Evolutionary conservation across 2,797 vertebrate species (phyloP).

Genomic region (Hypotaenidia philippensis): DNA sequence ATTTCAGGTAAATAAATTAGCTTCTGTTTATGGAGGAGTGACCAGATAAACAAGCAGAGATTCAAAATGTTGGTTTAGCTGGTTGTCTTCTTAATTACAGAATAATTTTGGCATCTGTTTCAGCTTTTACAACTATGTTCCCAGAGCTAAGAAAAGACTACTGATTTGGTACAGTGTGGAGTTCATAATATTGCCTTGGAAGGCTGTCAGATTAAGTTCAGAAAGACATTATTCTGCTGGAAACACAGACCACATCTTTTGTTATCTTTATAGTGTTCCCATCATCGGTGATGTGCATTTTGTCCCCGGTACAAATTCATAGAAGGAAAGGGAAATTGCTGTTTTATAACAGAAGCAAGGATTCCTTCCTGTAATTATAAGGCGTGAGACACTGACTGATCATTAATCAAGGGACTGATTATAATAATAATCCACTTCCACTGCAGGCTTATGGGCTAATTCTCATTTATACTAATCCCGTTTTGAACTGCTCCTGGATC

Average conservation of each 20-base stretch:
- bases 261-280: neutral
- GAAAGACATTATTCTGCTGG: neutral
- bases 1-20: neutral
- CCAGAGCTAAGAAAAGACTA: neutral
- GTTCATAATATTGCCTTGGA: neutral
- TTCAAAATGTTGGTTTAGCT: neutral
- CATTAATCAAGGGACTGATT: conserved; percentile 38
- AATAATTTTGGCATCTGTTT: neutral
- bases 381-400: neutral
- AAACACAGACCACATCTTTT: neutral
- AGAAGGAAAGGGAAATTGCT: neutral
- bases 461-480: conserved; percentile 29
- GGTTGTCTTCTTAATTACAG: accelerated
- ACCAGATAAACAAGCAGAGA: neutral
- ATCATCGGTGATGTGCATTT: neutral
- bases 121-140: neutral
- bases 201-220: neutral
- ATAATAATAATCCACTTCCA: conserved; percentile 39
- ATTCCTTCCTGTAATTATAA: conserved; percentile 45
- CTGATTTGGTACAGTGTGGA: neutral
- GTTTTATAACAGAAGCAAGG: conserved; percentile 13
- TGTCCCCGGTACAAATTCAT: neutral
- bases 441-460: neutral
- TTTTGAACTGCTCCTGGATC: neutral
- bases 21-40: neutral